These are phyloP conservation scores for Rhizoglyphus robini DNA, from an alignment of 1,140 invertebrate species.

Conservation along the genomic window DNA sequence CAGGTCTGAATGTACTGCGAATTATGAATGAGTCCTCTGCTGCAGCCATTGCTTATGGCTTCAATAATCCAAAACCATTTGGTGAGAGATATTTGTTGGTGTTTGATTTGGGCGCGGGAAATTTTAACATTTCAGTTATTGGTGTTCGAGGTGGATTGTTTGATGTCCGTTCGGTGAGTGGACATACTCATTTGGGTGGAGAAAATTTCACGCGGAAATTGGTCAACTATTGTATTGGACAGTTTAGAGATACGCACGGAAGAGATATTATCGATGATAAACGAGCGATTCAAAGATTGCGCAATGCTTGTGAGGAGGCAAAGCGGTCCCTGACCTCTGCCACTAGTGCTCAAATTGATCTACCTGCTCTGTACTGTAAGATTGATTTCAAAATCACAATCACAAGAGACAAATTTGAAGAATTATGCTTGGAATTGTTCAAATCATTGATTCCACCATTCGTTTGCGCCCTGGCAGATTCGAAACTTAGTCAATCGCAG, in stretches of 20 bases:
- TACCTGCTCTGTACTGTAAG: neutral
- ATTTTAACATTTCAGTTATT: neutral
- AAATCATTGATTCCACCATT: slow-evolving; percentile 19
- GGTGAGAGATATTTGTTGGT: slow-evolving; percentile 17
- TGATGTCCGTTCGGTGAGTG: slow-evolving; percentile 24
- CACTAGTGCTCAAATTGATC: neutral
- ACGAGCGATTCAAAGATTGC: neutral
- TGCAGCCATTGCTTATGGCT: slow-evolving; percentile 18
- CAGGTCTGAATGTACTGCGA: slow-evolving; percentile 25
- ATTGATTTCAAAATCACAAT: slow-evolving; percentile 29
- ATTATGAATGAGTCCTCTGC: slow-evolving; percentile 12
- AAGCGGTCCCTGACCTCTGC: slow-evolving; percentile 16
- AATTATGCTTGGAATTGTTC: slow-evolving; percentile 25
- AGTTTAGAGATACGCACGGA: slow-evolving; percentile 18
- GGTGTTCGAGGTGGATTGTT: slow-evolving; percentile 23
- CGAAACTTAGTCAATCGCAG: slow-evolving; percentile 16
- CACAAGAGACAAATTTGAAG: slow-evolving; percentile 25
- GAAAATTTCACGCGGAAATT: slow-evolving; percentile 25
- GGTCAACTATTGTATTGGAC: slow-evolving; percentile 17
- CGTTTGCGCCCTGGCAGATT: slow-evolving; percentile 24
- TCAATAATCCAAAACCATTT: slow-evolving; percentile 34
- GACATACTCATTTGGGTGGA: slow-evolving; percentile 29
- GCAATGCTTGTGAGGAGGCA: slow-evolving; percentile 10
- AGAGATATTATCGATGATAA: slow-evolving; percentile 3
- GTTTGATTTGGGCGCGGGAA: slow-evolving; percentile 23